phyloP scores from a whole-genome alignment of 2,797 vertebrate species.

The Typhlichthys eigenmanni region DNA sequence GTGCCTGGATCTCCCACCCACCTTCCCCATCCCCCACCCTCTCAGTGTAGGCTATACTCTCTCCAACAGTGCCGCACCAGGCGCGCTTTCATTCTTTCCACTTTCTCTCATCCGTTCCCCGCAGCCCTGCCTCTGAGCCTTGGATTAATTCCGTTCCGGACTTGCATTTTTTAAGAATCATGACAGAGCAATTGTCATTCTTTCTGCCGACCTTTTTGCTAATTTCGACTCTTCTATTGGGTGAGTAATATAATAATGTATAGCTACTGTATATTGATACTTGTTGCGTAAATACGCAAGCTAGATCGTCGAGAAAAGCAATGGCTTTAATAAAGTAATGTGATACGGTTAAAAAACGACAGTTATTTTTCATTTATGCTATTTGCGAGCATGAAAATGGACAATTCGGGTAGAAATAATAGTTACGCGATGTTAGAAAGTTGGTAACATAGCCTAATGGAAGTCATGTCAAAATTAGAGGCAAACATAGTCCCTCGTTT shows the following conservation, averaged over 20 bases:
- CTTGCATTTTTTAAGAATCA: constrained; percentile 38
- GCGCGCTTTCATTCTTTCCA: constrained; percentile 38
- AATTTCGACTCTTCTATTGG: constrained; percentile 56
- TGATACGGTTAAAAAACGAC: too few species aligned
- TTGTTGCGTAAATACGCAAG: constrained; percentile 46
- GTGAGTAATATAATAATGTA: constrained; percentile 57
- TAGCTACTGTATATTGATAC: constrained; percentile 17
- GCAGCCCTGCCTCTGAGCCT: constrained; percentile 34
- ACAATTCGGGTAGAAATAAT: too few species aligned
- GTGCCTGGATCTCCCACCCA: not conserved
- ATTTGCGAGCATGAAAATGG: too few species aligned
- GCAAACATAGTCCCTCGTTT: too few species aligned
- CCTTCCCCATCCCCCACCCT: constrained; percentile 35
- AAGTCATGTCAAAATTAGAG: too few species aligned
- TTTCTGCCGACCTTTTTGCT: constrained; percentile 38
- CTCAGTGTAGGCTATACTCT: constrained; percentile 16
- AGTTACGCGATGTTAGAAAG: too few species aligned
- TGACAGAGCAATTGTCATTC: constrained; percentile 53
- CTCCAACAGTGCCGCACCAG: constrained; percentile 22
- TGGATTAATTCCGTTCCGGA: constrained; percentile 26
- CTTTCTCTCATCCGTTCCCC: constrained; percentile 43
- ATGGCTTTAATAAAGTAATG: too few species aligned
- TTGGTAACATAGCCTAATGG: too few species aligned
- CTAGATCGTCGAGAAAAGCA: too few species aligned
- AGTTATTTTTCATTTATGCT: too few species aligned